These are phyloP conservation scores for Girardinichthys multiradiatus DNA, from an alignment of 2,113 vertebrate species.

Conservation along the genomic window DNA sequence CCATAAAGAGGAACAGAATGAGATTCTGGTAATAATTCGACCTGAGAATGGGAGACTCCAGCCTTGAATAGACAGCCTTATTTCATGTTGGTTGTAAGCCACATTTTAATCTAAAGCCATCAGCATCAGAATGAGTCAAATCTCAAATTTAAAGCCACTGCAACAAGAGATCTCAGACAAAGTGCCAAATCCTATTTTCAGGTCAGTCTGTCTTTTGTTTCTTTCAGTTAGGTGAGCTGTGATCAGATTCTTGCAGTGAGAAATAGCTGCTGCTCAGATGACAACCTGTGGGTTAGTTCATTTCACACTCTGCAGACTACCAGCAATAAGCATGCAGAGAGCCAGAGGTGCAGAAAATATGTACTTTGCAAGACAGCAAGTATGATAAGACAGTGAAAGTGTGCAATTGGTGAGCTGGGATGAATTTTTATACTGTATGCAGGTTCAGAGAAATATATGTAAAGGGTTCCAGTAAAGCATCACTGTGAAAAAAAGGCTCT, in stretches of 20 bases:
- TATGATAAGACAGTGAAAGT: neutral
- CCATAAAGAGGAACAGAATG: conserved; percentile 56
- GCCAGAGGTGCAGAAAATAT: conserved; percentile 28
- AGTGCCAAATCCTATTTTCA: neutral
- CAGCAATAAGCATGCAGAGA: conserved; percentile 30
- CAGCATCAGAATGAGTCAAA: neutral
- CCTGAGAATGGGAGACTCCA: neutral
- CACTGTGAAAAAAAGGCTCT: neutral
- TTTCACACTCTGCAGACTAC: conserved; percentile 45
- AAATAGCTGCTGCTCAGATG: conserved; percentile 43
- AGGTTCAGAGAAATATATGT: conserved; percentile 7
- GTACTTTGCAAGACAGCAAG: conserved; percentile 5
- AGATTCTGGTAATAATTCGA: conserved; percentile 38
- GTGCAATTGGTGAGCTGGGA: conserved; percentile 9
- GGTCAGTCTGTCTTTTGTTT: neutral
- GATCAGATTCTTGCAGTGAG: conserved; percentile 22
- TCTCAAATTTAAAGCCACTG: conserved; percentile 10
- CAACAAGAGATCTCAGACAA: neutral
- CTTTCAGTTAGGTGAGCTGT: neutral
- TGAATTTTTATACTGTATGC: conserved; percentile 1
- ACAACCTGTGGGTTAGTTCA: conserved; percentile 24
- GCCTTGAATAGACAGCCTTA: conserved; percentile 3
- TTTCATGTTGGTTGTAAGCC: neutral
- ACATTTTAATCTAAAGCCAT: conserved; percentile 6
- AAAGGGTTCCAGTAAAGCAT: conserved; percentile 6